Evolutionary conservation across 2,797 vertebrate genomes (phyloP).

Genomic region (Trematomus bernacchii): DNA sequence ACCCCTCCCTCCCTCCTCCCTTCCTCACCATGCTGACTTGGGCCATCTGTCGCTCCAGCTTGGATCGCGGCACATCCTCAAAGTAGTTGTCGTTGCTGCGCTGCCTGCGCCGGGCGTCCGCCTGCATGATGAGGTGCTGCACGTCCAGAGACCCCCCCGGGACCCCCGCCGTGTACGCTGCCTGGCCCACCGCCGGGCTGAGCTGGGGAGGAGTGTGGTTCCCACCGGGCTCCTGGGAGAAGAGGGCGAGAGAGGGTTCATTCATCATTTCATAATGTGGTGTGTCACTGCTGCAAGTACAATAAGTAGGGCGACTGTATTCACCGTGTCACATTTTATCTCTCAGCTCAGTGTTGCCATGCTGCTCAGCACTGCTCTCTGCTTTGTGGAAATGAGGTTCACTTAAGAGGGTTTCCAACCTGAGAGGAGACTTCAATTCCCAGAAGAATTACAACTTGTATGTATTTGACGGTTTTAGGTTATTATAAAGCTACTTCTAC

Average conservation of each 20-base stretch:
- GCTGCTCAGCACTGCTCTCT: constrained; percentile 11
- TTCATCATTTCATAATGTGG: constrained; percentile 67
- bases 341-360: constrained; percentile 33
- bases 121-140: constrained; percentile 99
- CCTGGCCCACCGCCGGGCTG: constrained; percentile 95
- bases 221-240: constrained; percentile 92
- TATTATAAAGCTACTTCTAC: constrained; percentile 15
- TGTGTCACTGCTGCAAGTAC: constrained; percentile 47
- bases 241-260: constrained; percentile 26
- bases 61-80: constrained; percentile 98
- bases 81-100: constrained; percentile 99
- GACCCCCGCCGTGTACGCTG: constrained; percentile 91
- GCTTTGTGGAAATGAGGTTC: constrained; percentile 48
- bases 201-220: constrained; percentile 98
- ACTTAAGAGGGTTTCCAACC: constrained; percentile 29
- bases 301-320: constrained; percentile 51
- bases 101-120: constrained; percentile 97
- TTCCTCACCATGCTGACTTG: constrained; percentile 94
- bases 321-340: constrained; percentile 47
- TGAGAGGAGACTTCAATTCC: constrained; percentile 29
- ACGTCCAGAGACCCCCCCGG: constrained; percentile 97
- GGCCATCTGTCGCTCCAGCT: constrained; percentile 99
- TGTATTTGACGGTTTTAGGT: constrained; percentile 18
- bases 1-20: constrained; percentile 43
- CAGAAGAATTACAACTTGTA: constrained; percentile 9